Evolutionary conservation across 1,140 invertebrate species (phyloP).

Genomic region (Eciton burchellii): DNA sequence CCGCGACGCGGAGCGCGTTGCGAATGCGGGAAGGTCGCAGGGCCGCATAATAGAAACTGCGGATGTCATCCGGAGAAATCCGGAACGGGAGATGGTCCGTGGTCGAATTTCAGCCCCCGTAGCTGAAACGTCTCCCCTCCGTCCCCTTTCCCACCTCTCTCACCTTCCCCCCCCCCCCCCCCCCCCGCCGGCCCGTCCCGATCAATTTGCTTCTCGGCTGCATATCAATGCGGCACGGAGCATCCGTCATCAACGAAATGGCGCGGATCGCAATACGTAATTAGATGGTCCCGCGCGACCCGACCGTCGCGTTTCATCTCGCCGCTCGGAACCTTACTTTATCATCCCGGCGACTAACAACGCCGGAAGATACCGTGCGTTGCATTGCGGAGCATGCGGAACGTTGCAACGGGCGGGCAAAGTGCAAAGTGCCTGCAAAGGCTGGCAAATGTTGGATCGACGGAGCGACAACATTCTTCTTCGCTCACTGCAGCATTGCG

Average conservation of each 20-base stretch:
- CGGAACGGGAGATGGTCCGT: slow-evolving; percentile 61
- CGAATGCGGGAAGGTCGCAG: slow-evolving; percentile 65
- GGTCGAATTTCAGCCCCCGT: slow-evolving; percentile 73
- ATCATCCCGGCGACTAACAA: not conserved
- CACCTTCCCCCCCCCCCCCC: too few relatives aligned
- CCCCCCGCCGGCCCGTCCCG: slow-evolving; percentile 61
- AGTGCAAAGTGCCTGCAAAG: not conserved
- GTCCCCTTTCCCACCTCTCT: too few relatives aligned
- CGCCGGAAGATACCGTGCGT: not conserved
- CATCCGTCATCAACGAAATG: slow-evolving; percentile 71
- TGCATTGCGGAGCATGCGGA: not conserved
- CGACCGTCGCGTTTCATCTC: slow-evolving; percentile 49
- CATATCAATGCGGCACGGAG: slow-evolving; percentile 71
- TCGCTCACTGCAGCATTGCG: not conserved
- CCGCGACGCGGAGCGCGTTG: slow-evolving; percentile 62
- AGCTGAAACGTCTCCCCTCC: too few relatives aligned
- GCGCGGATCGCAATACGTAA: slow-evolving; percentile 68
- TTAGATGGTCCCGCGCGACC: slow-evolving; percentile 68
- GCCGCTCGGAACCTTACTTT: slow-evolving; percentile 29
- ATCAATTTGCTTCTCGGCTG: slow-evolving; percentile 75
- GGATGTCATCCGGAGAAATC: slow-evolving; percentile 73
- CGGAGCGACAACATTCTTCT: not conserved
- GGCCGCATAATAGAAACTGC: slow-evolving; percentile 72
- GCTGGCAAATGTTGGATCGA: not conserved
- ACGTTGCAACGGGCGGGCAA: not conserved